Base-by-base conservation (phyloP, 1,140 invertebrate species). In the Tetragonula clypearis region DNA sequence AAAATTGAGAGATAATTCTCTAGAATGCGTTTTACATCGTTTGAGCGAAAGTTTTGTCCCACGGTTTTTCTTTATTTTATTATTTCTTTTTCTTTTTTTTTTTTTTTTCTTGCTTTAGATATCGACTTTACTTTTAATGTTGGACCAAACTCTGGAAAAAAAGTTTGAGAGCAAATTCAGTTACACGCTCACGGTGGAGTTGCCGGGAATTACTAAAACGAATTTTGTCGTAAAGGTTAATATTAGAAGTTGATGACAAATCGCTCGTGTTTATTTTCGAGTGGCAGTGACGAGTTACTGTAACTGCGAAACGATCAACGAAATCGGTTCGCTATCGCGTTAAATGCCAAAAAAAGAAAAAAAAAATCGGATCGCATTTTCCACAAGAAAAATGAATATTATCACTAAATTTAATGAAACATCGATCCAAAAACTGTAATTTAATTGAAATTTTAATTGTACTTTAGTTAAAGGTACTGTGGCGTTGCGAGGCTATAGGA, bases 161-260 rank as follows among this genome's bases (percentile, higher is more conserved):
- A 65, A 49, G 11, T 72, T 55, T 9, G 41, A 11, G 41, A 49
- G 19, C 21, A 12, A 72, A 79, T 58, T 72, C 53, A 49, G 72
- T 84, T 56, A 60, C 66, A 17, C 6, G 53, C 1, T 11, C 1
- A 21, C 53, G 17, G 58, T 68, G 15, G 69, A 69, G 71, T 71
- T 23, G 41, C n/a, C 19, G 11, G 76, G 1, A 30, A 55, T 1
- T 26, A 26, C 17, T 12, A 26, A 79, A 79, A 53, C 19, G 21
- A 62, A 84, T 84, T 84, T 79, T n/a, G 21, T 55, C n/a, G 55
- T 14, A 56, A 19, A 84, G 72, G 41, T 79, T 79, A 72, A 79
- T 72, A 78, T 71, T 58, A 72, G 56, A 62, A 23, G 26, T 26
- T 3, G 12, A 35, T 26, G n/a, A 69, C 49, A 14, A 55, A 55